Evolutionary conservation across 2,888 invertebrate species (phyloP), one percentile per base, ranked within the genome.

Genomic region (Epinotia demarniana): DNA sequence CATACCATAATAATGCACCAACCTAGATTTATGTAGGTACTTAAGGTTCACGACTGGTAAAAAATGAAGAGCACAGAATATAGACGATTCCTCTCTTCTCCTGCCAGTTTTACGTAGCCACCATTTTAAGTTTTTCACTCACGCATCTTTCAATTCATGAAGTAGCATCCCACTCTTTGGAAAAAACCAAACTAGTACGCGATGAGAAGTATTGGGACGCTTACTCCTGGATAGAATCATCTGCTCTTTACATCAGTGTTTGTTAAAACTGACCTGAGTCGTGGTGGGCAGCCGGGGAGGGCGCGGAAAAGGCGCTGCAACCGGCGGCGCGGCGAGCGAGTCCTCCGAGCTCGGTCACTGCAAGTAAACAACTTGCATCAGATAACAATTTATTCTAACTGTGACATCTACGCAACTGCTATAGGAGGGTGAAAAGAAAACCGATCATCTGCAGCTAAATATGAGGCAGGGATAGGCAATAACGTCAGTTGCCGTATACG

Each of bases 271-370:
- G 73, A 94, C 94, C 94, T 93, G 92, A 93, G 77, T 94, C 93
- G 79, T 93, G 93, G 75, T 93, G 92, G 2, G 93, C 88, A 27
- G 93, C 87, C 1, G 94, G 93, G 8, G 95, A 90, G 0, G 95
- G 95, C 27, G 96, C 95, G 18, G 95, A 95, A 90, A 96, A 96
- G 23, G 96, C 95, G 83, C 95, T 95, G 84, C 95, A 95, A 19
- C 95, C 95, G n/a, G 91, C 91, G 5, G 94, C 92, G 0, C 95
- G 94, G 3, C 95, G 94, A 11, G 90, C 87, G 12, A 94, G 84
- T 0, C 94, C 92, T 57, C 94, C 94, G 77, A 94, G 78, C 78
- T 93, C 94, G 27, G 93, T 87, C 72, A 92, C 93, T 92, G 83
- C 16, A 72, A 69, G 80, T 43, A 81, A 79, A 57, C 19, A 49